Conservation (phyloP, 2,797 vertebrate genomes). For the Limnodromus scolopaceus region DNA sequence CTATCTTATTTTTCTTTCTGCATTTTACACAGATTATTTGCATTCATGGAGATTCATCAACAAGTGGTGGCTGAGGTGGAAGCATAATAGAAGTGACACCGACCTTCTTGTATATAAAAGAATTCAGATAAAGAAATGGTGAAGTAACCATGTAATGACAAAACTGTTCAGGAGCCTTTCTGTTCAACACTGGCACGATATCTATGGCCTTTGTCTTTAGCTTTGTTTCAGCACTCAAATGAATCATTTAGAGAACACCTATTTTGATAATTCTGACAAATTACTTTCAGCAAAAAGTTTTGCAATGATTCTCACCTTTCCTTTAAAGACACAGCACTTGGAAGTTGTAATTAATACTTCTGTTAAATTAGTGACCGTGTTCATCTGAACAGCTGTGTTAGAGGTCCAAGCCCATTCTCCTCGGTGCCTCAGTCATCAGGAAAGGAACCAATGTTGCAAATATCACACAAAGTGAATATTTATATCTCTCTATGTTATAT, state of each 20-base stretch:
- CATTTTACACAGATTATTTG: neutral
- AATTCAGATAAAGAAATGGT: neutral
- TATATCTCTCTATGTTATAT: fast-evolving
- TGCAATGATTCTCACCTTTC: neutral
- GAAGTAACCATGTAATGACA: neutral
- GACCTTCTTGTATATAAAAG: neutral
- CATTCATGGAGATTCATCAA: neutral
- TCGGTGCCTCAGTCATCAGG: neutral
- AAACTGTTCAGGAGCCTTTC: neutral
- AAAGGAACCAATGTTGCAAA: neutral
- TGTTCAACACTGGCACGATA: neutral
- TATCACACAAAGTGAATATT: neutral
- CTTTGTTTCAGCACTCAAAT: neutral
- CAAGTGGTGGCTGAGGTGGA: neutral
- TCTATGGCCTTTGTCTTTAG: neutral
- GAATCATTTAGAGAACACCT: neutral
- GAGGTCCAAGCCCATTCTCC: neutral
- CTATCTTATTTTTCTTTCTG: neutral
- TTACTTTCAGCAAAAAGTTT: neutral
- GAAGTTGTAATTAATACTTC: neutral
- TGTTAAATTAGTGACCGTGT: neutral
- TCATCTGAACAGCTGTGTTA: fast-evolving
- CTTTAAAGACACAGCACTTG: neutral
- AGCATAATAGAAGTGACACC: neutral
- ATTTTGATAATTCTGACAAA: neutral